Percentiles rank a stretch among this genome's conserved stretches.
Conservation (phyloP, 2,888 invertebrate species). For the Tinea semifulvella region DNA sequence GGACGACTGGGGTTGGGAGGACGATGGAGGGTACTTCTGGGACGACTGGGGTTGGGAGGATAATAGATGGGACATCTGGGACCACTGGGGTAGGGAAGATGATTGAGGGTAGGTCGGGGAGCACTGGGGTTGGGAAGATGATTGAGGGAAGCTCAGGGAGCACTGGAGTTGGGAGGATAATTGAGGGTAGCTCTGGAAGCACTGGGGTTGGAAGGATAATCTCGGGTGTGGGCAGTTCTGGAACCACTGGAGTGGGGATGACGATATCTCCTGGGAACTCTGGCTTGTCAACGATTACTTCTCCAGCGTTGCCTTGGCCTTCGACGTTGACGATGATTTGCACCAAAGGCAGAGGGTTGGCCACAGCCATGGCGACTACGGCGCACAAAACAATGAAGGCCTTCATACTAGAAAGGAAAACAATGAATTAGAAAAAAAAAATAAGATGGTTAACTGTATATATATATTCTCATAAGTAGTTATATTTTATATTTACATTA, state of each 20-base stretch:
- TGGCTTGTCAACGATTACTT: conserved; percentile 19
- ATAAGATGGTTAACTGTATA: background rate
- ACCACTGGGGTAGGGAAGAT: conserved; percentile 13
- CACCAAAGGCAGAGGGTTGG: conserved; percentile 36
- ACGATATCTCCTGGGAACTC: background rate
- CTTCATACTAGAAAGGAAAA: conserved; percentile 28
- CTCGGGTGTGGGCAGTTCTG: conserved; percentile 16
- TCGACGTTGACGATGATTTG: conserved; percentile 35
- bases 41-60: conserved; percentile 13
- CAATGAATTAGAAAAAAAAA: no score
- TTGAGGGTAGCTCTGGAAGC: conserved; percentile 16
- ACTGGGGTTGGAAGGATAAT: conserved; percentile 12
- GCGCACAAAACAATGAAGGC: conserved; percentile 32
- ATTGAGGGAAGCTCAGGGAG: conserved; percentile 15
- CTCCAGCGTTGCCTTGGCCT: conserved; percentile 21
- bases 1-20: conserved; percentile 14
- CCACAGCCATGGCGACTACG: conserved; percentile 32
- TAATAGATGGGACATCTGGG: conserved; percentile 15
- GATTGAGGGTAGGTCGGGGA: conserved; percentile 16
- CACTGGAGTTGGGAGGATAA: conserved; percentile 13
- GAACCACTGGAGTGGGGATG: conserved; percentile 17
- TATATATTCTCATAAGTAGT: background rate
- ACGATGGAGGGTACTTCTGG: conserved; percentile 13
- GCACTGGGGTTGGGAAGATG: conserved; percentile 16
- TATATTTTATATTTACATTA: background rate